A percentile compares a stretch with the other conserved stretches of the same genome.
Evolutionary conservation across 2,888 invertebrate species (phyloP).

Genomic region (Troides helena): DNA sequence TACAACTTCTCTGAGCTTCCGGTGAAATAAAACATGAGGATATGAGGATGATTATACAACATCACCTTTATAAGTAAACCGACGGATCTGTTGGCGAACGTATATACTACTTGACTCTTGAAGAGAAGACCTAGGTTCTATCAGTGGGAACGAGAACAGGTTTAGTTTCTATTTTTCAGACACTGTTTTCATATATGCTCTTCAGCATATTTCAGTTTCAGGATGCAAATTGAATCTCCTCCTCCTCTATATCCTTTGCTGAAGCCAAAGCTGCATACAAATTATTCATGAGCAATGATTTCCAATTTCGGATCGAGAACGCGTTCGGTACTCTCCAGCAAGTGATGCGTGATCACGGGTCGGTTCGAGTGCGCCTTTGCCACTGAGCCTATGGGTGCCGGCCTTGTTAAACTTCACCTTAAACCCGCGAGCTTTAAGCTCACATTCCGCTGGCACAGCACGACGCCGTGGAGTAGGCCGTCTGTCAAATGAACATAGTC

Average conservation of each 20-base stretch:
- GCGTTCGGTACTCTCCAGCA: slow-evolving; percentile 52
- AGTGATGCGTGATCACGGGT: slow-evolving; percentile 77
- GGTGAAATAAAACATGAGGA: too few relatives aligned
- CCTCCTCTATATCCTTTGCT: background rate
- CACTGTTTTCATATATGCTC: too few relatives aligned
- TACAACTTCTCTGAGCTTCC: too few relatives aligned
- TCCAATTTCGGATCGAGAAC: slow-evolving; percentile 56
- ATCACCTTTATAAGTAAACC: too few relatives aligned
- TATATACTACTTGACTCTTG: too few relatives aligned
- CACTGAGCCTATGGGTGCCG: slow-evolving; percentile 41
- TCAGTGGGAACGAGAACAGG: too few relatives aligned
- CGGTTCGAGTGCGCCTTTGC: slow-evolving; percentile 57
- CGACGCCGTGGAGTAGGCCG: slow-evolving; percentile 42
- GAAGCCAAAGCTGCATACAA: background rate
- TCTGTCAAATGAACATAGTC: slow-evolving; percentile 73
- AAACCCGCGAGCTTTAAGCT: slow-evolving; percentile 26
- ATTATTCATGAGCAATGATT: slow-evolving; percentile 30
- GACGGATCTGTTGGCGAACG: too few relatives aligned
- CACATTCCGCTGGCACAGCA: slow-evolving; percentile 29
- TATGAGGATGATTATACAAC: too few relatives aligned
- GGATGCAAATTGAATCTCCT: too few relatives aligned
- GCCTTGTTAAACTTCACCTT: slow-evolving; percentile 39
- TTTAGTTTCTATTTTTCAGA: too few relatives aligned
- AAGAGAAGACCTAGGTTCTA: too few relatives aligned
- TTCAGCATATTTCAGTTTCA: too few relatives aligned